Percentiles rank a stretch among this genome's conserved stretches.
These are phyloP conservation scores for Rhingia campestris DNA, from an alignment of 2,888 invertebrate species.

Conservation along the genomic window DNA sequence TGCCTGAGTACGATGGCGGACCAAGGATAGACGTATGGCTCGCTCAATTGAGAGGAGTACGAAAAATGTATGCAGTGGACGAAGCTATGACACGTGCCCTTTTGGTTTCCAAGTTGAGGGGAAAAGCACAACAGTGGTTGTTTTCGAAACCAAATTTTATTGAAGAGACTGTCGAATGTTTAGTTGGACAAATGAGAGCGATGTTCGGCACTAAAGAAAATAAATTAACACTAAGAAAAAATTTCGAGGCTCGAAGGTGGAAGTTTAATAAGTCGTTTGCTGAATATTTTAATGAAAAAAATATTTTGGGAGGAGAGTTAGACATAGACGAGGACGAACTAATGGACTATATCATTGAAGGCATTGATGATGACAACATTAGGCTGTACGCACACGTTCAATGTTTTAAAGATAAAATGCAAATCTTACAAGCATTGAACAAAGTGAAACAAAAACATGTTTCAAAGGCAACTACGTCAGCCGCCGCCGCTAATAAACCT, in stretches of 20 bases:
- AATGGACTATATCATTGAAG: constrained; percentile 28
- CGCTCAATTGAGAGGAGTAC: too few relatives aligned
- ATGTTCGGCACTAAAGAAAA: constrained; percentile 12
- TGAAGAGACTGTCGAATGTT: constrained; percentile 25
- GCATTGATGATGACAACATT: constrained; percentile 12
- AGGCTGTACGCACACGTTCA: constrained; percentile 16
- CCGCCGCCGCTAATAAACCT: neutral
- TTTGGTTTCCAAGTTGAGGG: constrained; percentile 2
- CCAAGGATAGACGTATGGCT: too few relatives aligned
- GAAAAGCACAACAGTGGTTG: constrained; percentile 52
- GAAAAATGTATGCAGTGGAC: too few relatives aligned
- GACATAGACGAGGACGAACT: constrained; percentile 25
- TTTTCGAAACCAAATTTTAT: constrained; percentile 54
- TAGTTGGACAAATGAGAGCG: constrained; percentile 35
- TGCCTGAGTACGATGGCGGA: too few relatives aligned
- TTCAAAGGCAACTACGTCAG: neutral
- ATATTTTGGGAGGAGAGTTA: neutral
- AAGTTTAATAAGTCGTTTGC: neutral
- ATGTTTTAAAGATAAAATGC: constrained; percentile 3
- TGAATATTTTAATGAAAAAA: constrained; percentile 22
- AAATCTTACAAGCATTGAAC: constrained; percentile 2
- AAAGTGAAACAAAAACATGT: constrained; percentile 2
- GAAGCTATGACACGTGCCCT: neutral
- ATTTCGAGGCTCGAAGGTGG: constrained; percentile 28
- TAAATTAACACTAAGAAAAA: constrained; percentile 3